These are phyloP conservation scores for Malacosoma neustria DNA, from an alignment of 2,888 invertebrate genomes.

Conservation along the genomic window DNA sequence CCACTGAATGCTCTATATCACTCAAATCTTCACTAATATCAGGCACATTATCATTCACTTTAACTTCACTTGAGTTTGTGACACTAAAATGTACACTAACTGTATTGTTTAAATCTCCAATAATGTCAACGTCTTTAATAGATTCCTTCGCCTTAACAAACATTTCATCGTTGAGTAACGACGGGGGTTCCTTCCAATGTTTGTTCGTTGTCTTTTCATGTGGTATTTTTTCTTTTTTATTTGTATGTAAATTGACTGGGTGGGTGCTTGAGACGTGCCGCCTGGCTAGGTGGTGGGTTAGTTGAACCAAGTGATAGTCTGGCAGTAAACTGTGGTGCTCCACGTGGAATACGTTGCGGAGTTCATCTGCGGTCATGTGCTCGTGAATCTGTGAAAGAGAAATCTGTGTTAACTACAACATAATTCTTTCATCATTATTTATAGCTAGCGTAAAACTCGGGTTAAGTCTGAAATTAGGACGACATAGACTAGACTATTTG, in stretches of 20 bases:
- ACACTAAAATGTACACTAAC: slow-evolving; percentile 56
- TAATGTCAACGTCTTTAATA: slow-evolving; percentile 57
- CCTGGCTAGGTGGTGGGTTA: slow-evolving; percentile 77
- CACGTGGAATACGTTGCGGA: slow-evolving; percentile 89
- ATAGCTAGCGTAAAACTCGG: no score
- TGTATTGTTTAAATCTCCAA: slow-evolving; percentile 58
- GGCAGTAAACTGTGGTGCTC: slow-evolving; percentile 86
- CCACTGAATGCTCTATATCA: slow-evolving; percentile 43
- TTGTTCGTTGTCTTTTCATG: slow-evolving; percentile 45
- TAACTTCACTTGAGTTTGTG: slow-evolving; percentile 53
- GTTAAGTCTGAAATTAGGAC: no score
- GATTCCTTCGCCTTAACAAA: slow-evolving; percentile 45
- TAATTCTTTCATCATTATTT: no score
- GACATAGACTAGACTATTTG: no score
- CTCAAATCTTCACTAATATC: slow-evolving; percentile 23
- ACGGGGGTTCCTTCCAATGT: slow-evolving; percentile 48
- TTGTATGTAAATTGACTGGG: slow-evolving; percentile 29
- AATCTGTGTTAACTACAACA: no score
- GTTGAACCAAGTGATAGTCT: slow-evolving; percentile 87
- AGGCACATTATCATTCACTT: neutral
- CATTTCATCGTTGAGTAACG: slow-evolving; percentile 61
- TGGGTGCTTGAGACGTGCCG: slow-evolving; percentile 54
- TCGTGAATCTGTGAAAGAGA: slow-evolving; percentile 86
- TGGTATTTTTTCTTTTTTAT: slow-evolving; percentile 40
- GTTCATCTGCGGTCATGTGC: slow-evolving; percentile 89